Evolutionary conservation across 37 sponge, comb jelly and placozoan species (phyloP), one percentile per base, ranked within the genome.

Genomic region (Diacarnus erythraeanus): DNA sequence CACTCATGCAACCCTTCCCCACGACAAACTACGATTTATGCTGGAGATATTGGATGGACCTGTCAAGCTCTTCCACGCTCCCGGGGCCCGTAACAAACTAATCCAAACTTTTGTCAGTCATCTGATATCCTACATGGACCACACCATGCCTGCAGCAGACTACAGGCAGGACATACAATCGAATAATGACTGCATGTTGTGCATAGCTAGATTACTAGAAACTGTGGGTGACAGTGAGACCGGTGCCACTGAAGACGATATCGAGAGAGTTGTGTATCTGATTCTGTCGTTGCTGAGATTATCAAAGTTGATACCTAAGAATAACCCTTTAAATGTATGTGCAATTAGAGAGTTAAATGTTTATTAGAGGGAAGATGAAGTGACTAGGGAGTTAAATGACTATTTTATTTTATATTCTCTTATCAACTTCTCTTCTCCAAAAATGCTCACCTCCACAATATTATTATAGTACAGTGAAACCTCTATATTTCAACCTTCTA

Each of bases 21-120:
- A 21, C 1, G 76, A 80, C 69, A 84, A 80, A 36, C 76, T 84
- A 1, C 30, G 2, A 18, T 90, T 90, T 37, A 81, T 90, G 27
- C 66, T 69, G 41, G n/a, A 34, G 1, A 35, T 90, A 17, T 40
- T 90, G 29, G 56, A 84, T 15, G 71, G 82, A 27, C 70, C 84
- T 26, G 72, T 90, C 37, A 59, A 80, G 58, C 81, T 90, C 30
- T 59, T 90, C 12, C 44, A 77, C 47, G 33, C 40, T 10, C 23
- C 59, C 77, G 83, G 39, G 23, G 37, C 84, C 39, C 56, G 57
- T 1, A 0, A 22, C 3, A 56, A 15, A 1, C 84, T 90, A 12
- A 20, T 90, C 0, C 85, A 85, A 21, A 76, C 72, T 5, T 31
- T 80, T 23, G 82, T 90, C 10, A 51, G 56, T 41, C 82, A 81